A percentile compares a stretch with the other conserved stretches of the same genome.
Conservation (phyloP, 2,797 vertebrate genomes). For the Siniperca undulata region DNA sequence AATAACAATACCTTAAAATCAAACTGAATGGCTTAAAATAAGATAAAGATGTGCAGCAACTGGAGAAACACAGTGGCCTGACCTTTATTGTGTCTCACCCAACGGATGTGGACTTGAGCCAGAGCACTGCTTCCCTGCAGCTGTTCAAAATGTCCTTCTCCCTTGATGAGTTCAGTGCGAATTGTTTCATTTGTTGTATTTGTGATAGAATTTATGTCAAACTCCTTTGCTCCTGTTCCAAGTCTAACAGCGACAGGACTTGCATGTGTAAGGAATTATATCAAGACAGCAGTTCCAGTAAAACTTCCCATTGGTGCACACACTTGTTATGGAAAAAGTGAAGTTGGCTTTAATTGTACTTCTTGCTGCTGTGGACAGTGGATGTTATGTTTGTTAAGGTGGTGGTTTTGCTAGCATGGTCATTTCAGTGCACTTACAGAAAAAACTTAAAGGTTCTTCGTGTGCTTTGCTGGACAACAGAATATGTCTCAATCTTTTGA, state of each 20-base stretch:
- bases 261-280: constrained; percentile 71
- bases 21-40: constrained; percentile 21
- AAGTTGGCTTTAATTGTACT: constrained; percentile 52
- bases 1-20: constrained; percentile 13
- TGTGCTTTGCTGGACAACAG: constrained; percentile 28
- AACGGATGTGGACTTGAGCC: constrained; percentile 25
- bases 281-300: constrained; percentile 62
- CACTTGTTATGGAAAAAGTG: constrained; percentile 72
- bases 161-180: constrained; percentile 37
- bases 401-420: constrained; percentile 33
- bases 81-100: constrained; percentile 2
- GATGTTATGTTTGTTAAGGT: constrained; percentile 52
- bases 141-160: constrained; percentile 37
- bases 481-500: constrained; percentile 32
- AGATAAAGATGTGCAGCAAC: constrained; percentile 37
- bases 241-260: constrained; percentile 53
- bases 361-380: constrained; percentile 41
- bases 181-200: constrained; percentile 64
- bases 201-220: constrained; percentile 51
- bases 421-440: constrained; percentile 45
- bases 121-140: constrained; percentile 13
- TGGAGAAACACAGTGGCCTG: constrained; percentile 25
- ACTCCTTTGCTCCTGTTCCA: constrained; percentile 64
- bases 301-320: constrained; percentile 52
- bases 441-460: constrained; percentile 8